Evolutionary conservation across 2,888 invertebrate genomes (phyloP), one percentile per base, ranked within the genome.

Genomic region (Stegana nigrithorax): DNA sequence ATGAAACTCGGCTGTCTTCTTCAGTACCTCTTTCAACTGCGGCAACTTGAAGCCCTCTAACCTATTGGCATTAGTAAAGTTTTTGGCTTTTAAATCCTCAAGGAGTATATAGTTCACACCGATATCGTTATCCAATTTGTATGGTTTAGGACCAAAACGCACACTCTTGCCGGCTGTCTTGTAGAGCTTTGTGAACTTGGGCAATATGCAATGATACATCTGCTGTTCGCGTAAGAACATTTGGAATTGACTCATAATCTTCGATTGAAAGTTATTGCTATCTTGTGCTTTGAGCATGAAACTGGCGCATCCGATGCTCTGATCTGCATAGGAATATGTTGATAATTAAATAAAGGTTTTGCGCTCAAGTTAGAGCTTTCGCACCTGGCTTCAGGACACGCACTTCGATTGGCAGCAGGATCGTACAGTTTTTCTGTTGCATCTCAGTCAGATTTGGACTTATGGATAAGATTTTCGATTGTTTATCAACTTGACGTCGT

Each of bases 1-100:
- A 73, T 83, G 83, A 39, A 82, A 81, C 56, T 83, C 67, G 2
- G 83, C 81, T 57, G 83, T 19, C 50, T 82, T 83, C 17, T 67
- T 65, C 3, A 83, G 69, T 4, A 73, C 78, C 6, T 72, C 61
- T 47, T 78, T 67, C 29, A 78, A 64, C 25, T 78, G 80, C 1
- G 62, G 55, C 67, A 73, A 62, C 26, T 78, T 72, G 2, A 83
- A 67, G 17, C 82, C 83, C 0, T 62, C 65, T 0, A 70, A 36
- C 1, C 80, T 73, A 47, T 73, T 72, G 1, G 67, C 74, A 59
- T 75, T 81, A 25, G 67, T 68, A 53, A 68, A 82, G 12, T 75
- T 71, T 14, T 67, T 67, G 1, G 55, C 44, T 23, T 67, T 67
- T 4, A 82, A 63, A 63, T 83, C 81, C 51, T 82, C 81, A 26